Conservation (phyloP, 2,113 vertebrate genomes). For the Lonchura striata region DNA sequence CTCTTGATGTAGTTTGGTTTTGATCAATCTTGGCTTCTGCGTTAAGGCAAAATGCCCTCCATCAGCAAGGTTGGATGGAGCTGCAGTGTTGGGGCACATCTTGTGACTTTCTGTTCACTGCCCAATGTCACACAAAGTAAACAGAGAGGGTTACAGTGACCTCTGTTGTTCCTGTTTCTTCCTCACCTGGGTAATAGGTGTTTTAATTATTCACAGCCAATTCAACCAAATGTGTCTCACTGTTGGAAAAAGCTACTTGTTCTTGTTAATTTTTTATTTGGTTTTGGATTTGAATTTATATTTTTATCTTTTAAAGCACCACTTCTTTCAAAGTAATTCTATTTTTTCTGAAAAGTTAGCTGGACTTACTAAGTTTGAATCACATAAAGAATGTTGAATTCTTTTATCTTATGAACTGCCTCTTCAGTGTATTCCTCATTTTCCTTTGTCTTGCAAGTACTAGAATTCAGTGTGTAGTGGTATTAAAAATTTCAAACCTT, state of each 20-base stretch:
- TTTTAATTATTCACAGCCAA: fast-evolving
- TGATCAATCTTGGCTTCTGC: background rate
- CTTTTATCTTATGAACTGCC: background rate
- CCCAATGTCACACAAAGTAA: background rate
- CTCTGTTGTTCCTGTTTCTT: background rate
- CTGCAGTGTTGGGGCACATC: background rate
- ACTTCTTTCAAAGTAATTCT: background rate
- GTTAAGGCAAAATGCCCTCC: background rate
- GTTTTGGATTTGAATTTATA: background rate
- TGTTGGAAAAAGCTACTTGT: background rate
- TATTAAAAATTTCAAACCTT: background rate
- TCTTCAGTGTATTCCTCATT: background rate
- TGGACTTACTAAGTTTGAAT: background rate
- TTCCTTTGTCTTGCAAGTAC: background rate
- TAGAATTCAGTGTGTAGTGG: background rate
- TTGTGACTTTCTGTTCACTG: background rate
- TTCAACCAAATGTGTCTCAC: background rate
- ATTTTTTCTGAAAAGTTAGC: background rate
- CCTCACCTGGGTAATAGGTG: background rate
- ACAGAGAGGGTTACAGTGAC: background rate
- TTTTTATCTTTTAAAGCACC: background rate
- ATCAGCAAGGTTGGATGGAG: background rate
- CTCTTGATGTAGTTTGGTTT: background rate
- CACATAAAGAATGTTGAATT: background rate
- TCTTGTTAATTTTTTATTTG: background rate